phyloP scores from a whole-genome alignment of 2,113 vertebrate species.

The Prinia subflava region DNA sequence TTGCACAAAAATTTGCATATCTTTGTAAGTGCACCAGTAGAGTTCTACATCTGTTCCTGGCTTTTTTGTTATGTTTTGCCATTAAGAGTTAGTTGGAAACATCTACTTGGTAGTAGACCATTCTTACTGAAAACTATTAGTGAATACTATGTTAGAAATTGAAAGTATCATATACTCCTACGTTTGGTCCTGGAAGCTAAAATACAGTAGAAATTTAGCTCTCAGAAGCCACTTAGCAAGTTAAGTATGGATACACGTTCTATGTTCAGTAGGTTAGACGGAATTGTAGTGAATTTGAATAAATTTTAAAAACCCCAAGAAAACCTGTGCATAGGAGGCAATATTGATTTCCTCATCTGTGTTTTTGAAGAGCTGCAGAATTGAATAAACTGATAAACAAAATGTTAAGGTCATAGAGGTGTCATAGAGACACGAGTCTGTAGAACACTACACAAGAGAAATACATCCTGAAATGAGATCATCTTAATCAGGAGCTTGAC shows the following conservation, averaged over 20 bases:
- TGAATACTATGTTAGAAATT: neutral
- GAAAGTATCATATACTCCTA: neutral
- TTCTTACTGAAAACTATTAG: neutral
- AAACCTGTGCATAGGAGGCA: neutral
- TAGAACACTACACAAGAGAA: neutral
- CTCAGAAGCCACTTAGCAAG: neutral
- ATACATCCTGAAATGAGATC: neutral
- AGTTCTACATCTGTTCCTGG: neutral
- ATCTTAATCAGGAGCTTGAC: neutral
- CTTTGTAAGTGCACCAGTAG: neutral
- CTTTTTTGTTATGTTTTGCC: neutral
- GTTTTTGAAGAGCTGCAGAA: neutral
- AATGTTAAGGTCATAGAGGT: neutral
- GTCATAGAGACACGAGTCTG: neutral
- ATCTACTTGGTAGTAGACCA: neutral
- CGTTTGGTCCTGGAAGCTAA: neutral
- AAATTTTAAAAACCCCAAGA: neutral
- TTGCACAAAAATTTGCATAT: neutral
- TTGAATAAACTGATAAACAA: neutral
- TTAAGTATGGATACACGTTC: neutral
- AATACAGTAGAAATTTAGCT: neutral
- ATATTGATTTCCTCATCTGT: neutral
- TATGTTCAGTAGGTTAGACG: neutral
- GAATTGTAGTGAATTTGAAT: neutral
- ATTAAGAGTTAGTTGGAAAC: neutral